These are phyloP conservation scores for Agrypnus murinus DNA, from an alignment of 2,888 invertebrate species.

Conservation along the genomic window DNA sequence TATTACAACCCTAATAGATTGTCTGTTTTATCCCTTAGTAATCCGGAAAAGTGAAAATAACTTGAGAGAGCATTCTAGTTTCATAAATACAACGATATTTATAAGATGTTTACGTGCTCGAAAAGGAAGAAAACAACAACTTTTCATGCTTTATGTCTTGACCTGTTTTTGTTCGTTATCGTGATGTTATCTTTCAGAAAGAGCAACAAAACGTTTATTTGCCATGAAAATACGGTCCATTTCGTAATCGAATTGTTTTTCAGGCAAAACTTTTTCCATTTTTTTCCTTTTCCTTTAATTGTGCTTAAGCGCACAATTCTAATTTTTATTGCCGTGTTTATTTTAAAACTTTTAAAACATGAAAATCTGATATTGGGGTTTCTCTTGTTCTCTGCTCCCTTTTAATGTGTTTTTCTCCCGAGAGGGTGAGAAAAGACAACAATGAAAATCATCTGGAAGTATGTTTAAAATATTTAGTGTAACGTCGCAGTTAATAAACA, in stretches of 20 bases:
- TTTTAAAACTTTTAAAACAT: not conserved
- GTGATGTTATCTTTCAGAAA: too few relatives aligned
- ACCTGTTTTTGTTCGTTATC: too few relatives aligned
- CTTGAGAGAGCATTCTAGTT: too few relatives aligned
- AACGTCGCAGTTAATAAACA: constrained; percentile 43
- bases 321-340: constrained; percentile 11
- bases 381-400: too few relatives aligned
- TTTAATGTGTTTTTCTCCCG: too few relatives aligned
- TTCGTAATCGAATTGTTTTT: constrained; percentile 7
- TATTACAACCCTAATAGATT: too few relatives aligned
- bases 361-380: too few relatives aligned
- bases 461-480: constrained; percentile 23
- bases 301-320: not conserved
- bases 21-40: too few relatives aligned
- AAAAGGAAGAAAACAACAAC: not conserved
- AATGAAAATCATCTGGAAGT: too few relatives aligned
- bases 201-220: not conserved
- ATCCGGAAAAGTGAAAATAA: too few relatives aligned
- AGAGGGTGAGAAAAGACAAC: too few relatives aligned
- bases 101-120: constrained; percentile 1
- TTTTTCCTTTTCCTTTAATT: not conserved
- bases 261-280: not conserved
- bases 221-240: not conserved
- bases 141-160: not conserved
- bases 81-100: constrained; percentile 5